Conservation (phyloP, 2,888 invertebrate genomes). For the Nomada flava region DNA sequence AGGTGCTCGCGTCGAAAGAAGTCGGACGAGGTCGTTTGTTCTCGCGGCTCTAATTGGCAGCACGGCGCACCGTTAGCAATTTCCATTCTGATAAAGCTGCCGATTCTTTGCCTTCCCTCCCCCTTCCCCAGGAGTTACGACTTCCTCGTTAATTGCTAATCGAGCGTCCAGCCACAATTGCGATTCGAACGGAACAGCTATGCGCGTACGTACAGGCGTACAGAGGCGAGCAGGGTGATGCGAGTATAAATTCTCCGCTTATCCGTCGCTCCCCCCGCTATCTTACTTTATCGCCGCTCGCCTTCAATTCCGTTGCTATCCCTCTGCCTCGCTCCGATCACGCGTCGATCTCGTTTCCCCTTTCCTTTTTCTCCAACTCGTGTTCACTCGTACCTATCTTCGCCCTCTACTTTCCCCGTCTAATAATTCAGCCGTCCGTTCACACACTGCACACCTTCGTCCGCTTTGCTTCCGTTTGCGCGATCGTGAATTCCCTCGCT, state of each 20-base stretch:
- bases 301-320: neutral
- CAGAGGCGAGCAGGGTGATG: neutral
- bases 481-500: neutral
- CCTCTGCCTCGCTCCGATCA: neutral
- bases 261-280: neutral
- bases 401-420: neutral
- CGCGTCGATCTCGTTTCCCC: too few species aligned
- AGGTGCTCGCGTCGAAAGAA: conserved; percentile 63
- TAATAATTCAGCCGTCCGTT: neutral
- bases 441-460: too few species aligned
- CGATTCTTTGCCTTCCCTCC: conserved; percentile 53
- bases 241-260: conserved; percentile 22
- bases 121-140: conserved; percentile 73
- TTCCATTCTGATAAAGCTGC: conserved; percentile 81
- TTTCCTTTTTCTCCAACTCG: too few species aligned
- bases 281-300: conserved; percentile 3
- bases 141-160: conserved; percentile 82
- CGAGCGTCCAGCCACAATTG: conserved; percentile 68
- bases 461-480: neutral
- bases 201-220: neutral
- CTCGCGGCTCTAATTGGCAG: conserved; percentile 80
- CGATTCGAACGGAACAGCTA: conserved; percentile 52
- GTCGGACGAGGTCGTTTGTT: conserved; percentile 80
- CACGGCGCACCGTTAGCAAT: conserved; percentile 80
- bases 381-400: neutral